Evolutionary conservation across 2,113 vertebrate species (phyloP), one percentile per base, ranked within the genome.

Genomic region (Dolichotis patagonum): DNA sequence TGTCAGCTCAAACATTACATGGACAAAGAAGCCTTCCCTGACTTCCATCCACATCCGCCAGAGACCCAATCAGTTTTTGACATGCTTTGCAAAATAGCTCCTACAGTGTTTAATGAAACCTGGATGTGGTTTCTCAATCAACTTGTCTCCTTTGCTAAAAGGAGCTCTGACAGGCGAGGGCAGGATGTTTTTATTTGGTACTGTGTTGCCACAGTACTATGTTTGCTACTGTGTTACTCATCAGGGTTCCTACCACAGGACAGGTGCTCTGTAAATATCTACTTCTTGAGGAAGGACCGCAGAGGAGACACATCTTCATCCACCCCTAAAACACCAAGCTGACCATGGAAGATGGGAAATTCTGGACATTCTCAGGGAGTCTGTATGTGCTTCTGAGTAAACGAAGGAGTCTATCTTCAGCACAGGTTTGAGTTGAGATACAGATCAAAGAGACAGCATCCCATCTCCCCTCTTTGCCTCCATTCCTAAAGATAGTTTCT

Each of bases 161-260:
- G 46, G 93, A 86, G 65, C 60, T 73, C 91, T 5, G 54, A 83
- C 41, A 62, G 67, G 5, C n/a, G 52, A 14, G 13, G 52, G 46
- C 1, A 1, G 4, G 30, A 22, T 58, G 9, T 35, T 77, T 88
- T 41, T 38, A 30, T 92, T 80, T 89, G 30, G 22, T 58, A 5
- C 41, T 2, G 0, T 17, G 19, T 52, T 9, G 8, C 49, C 32
- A 22, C 54, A 20, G 67, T 19, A 69, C 32, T 67, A 32, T n/a
- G 35, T 95, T 77, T 88, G 30, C 46, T 58, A 4, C n/a, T 1
- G 0, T 17, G 24, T 38, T 0, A 1, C 43, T 80, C 38, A 4
- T 67, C 10, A 5, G 0, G 1, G 16, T 17, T 17, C 67, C 26
- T 65, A 41, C 32, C 35, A 30, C 0, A 0, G 3, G 11, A 56